These are phyloP conservation scores for Latrodectus geometricus DNA, from an alignment of 1,140 invertebrate genomes.

Conservation along the genomic window DNA sequence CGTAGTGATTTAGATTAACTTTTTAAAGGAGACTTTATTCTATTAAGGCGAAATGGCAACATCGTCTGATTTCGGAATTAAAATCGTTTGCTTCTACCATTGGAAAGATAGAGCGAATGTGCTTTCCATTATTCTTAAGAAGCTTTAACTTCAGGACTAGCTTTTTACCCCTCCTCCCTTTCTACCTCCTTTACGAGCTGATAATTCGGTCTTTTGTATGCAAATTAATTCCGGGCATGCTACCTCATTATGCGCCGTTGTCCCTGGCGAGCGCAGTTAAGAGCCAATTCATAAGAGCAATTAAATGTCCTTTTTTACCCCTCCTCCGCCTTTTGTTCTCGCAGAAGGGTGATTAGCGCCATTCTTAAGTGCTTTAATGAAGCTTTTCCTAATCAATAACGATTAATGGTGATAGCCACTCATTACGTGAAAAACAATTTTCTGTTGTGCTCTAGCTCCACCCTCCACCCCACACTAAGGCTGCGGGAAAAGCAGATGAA, in stretches of 20 bases:
- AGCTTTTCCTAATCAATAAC: constrained; percentile 18
- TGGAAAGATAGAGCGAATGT: neutral
- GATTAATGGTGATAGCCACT: constrained; percentile 36
- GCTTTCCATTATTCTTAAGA: constrained; percentile 20
- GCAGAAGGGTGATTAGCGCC: constrained; percentile 26
- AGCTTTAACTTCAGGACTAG: neutral
- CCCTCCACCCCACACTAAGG: no score
- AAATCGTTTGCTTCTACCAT: neutral
- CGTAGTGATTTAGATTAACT: constrained; percentile 31
- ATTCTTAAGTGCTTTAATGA: constrained; percentile 30
- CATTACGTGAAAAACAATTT: constrained; percentile 21
- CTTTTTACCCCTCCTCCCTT: neutral
- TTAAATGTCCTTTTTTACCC: constrained; percentile 17
- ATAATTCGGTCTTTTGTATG: constrained; percentile 42
- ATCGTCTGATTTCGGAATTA: constrained; percentile 2
- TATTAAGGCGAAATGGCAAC: neutral
- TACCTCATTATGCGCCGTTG: constrained; percentile 26
- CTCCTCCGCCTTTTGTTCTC: constrained; percentile 5
- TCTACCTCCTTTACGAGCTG: constrained; percentile 18
- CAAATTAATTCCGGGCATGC: constrained; percentile 35
- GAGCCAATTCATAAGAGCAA: constrained; percentile 37
- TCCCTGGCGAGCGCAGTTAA: constrained; percentile 23
- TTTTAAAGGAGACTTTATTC: constrained; percentile 29
- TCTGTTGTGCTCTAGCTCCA: neutral
- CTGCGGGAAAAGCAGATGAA: no score